These are phyloP conservation scores for Sclerurus mexicanus DNA, from an alignment of 2,113 vertebrate genomes.

Conservation along the genomic window DNA sequence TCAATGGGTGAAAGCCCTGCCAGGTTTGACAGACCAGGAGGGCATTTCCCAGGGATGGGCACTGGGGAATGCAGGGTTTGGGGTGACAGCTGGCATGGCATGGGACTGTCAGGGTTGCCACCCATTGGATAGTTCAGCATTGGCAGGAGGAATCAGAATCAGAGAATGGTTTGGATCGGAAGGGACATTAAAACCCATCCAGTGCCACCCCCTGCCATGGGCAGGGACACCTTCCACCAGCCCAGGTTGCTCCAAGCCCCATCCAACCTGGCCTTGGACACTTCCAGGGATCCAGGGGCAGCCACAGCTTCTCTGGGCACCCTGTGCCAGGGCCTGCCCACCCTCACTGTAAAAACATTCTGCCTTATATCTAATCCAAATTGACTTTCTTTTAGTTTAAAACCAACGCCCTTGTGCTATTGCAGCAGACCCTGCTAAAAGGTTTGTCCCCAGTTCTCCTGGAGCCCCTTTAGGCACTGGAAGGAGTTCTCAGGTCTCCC, in stretches of 20 bases:
- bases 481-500: not conserved
- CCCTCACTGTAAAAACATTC: not conserved
- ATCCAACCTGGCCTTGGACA: too few relatives aligned
- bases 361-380: not conserved
- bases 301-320: too few relatives aligned
- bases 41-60: not conserved
- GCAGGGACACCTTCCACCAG: too few relatives aligned
- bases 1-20: not conserved
- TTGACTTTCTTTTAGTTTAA: not conserved
- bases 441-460: not conserved
- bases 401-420: not conserved
- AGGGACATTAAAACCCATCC: not conserved
- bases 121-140: not conserved
- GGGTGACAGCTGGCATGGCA: rapidly evolving
- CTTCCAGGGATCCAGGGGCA: too few relatives aligned
- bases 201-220: too few relatives aligned
- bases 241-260: too few relatives aligned
- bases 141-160: not conserved
- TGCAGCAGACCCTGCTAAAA: not conserved
- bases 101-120: not conserved
- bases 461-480: not conserved
- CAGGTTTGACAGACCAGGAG: not conserved
- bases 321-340: too few relatives aligned
- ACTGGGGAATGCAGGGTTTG: rapidly evolving
- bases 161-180: not conserved